Conservation (phyloP, 64 coral and sea anemone genomes). For the Pocillopora damicornis region DNA sequence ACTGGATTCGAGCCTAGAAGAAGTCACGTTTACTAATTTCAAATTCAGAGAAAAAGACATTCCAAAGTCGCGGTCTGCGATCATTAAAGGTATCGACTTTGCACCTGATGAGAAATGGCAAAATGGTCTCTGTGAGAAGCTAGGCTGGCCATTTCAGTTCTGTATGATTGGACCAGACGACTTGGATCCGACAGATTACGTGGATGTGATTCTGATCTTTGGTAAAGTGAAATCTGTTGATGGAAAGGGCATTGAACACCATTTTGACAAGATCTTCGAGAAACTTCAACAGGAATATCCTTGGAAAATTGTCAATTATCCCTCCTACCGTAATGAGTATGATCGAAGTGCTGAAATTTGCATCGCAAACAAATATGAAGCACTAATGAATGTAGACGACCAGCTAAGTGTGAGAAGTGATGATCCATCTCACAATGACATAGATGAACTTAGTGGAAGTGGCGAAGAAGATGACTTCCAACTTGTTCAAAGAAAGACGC, state of each 20-base stretch:
- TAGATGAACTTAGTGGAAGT: not conserved
- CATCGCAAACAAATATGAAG: not conserved
- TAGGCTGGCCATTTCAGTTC: conserved; percentile 16
- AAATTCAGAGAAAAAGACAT: not conserved
- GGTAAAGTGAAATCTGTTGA: not conserved
- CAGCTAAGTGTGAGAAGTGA: not conserved
- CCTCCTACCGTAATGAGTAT: not conserved
- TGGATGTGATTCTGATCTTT: conserved; percentile 7
- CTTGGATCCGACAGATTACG: not conserved
- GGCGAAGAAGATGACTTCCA: not conserved
- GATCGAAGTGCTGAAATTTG: not conserved
- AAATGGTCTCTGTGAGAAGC: not conserved
- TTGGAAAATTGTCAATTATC: not conserved
- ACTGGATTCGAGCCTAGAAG: not conserved
- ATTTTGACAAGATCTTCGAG: not conserved
- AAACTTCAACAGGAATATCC: not conserved
- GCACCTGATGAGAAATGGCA: not conserved
- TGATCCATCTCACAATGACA: not conserved
- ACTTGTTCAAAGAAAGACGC: not conserved
- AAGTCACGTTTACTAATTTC: not conserved
- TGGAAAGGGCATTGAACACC: not conserved
- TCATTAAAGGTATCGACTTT: not conserved
- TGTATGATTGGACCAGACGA: not conserved
- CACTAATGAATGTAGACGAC: not conserved
- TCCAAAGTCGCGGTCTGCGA: not conserved